Evolutionary conservation across 2,113 vertebrate genomes (phyloP).

Genomic region (Solea solea): DNA sequence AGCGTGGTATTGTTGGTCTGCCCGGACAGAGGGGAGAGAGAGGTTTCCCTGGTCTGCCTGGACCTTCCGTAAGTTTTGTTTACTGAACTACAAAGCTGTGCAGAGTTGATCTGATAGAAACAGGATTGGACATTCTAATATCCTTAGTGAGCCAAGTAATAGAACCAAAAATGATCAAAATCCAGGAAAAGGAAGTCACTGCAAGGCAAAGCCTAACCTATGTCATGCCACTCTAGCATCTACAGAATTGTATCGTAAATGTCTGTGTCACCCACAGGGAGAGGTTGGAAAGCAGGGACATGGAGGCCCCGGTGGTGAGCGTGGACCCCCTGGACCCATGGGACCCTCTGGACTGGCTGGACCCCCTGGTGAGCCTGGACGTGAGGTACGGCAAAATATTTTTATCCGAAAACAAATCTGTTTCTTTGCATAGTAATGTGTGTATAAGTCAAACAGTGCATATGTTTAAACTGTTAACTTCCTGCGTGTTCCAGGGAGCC

Average conservation of each 20-base stretch:
- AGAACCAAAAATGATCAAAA: slow-evolving; percentile 5
- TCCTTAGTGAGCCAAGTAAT: neutral
- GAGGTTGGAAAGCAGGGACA: slow-evolving; percentile 92
- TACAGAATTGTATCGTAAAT: too few relatives aligned
- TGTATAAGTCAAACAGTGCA: neutral
- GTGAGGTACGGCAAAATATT: slow-evolving; percentile 83
- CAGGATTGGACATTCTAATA: neutral
- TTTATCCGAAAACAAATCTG: neutral
- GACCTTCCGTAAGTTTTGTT: slow-evolving; percentile 86
- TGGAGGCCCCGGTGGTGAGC: slow-evolving; percentile 88
- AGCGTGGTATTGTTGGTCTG: slow-evolving; percentile 94
- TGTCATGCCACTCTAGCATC: neutral
- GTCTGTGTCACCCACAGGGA: slow-evolving; percentile 79
- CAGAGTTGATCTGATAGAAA: neutral
- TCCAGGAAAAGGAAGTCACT: neutral
- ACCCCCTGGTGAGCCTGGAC: slow-evolving; percentile 94
- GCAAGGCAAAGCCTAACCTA: neutral
- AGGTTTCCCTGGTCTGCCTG: slow-evolving; percentile 91
- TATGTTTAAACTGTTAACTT: slow-evolving; percentile 12
- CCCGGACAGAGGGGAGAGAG: slow-evolving; percentile 94
- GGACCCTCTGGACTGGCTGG: slow-evolving; percentile 93
- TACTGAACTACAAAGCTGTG: neutral
- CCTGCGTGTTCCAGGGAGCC: slow-evolving; percentile 82
- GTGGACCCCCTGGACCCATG: slow-evolving; percentile 93
- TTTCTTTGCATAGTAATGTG: neutral